Base-by-base conservation (phyloP, 2,797 vertebrate species). In the Botia kubotai region DNA sequence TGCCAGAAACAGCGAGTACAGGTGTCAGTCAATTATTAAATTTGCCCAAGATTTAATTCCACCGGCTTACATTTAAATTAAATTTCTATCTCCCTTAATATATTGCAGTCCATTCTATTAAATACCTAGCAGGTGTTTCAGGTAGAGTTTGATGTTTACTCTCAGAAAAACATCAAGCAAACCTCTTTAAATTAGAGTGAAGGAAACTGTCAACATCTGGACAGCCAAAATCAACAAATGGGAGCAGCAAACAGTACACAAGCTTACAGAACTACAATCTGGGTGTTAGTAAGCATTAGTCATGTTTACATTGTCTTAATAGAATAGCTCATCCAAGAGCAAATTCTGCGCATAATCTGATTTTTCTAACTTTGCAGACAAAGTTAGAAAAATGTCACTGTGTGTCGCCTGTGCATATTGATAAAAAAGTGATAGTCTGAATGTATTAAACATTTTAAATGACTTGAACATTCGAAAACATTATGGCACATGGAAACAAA, bases 11-110 rank as follows among this genome's bases (percentile, higher is more conserved):
- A 29, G 50, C 43, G 79, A 88, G 89, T 90, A 91, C 92, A 94
- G 92, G 91, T 94, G 92, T 94, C 91, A 89, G 88, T 89, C 86
- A 88, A 89, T 92, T 91, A 91, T 93, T 91, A 90, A 82, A 90
- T 91, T 89, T 88, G 87, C 87, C 88, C 85, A 88, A 89, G 87
- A 92, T 90, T 92, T 86, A 90, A 92, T 92, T 92, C 89, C 82
- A 79, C 87, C 76, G 82, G 88, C 89, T 90, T 84, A 75, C 67
- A 73, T 90, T 92, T 91, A 92, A 93, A 94, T 93, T 93, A 91
- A 88, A 92, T 90, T 89, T 80, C 43, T 62, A 69, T 86, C 87
- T 88, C 85, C 85, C 84, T 87, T 90, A 92, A 94, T 93, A 91
- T 92, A 92, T 92, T 93, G 89, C 82, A 78, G 89, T 90, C 89